Base-by-base conservation (phyloP, 2,888 invertebrate species). In the Brachypalpus laphriformis region DNA sequence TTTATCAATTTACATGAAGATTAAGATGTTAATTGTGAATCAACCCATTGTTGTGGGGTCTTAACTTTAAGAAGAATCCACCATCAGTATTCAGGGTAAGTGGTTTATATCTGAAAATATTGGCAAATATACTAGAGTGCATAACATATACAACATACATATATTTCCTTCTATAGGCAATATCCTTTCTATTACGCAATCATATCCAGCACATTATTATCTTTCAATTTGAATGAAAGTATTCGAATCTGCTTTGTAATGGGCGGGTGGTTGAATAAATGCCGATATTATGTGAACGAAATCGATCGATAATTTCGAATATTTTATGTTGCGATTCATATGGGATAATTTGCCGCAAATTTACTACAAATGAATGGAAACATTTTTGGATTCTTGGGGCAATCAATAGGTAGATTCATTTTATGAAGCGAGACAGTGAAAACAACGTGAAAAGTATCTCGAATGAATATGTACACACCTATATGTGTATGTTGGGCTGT, bases 1-100 rank as follows among this genome's bases (percentile, higher is more conserved):
- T 42, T 45, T 42, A 45, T 28, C 28, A 61, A 59, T 59, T 59
- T 59, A 42, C 59, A 59, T 16, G 4, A 7, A 16, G 61, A 61
- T 42, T 61, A 16, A 11, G 42, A 61, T 28, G 28, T 28, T 42
- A 18, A 34, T 31, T 25, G 11, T 59, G 14, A 9, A 22, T n/a
- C n/a, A 9, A 28, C 25, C 14, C 5, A 16, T 22, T 59, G 40
- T 59, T 40, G 2, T 2, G 22, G n/a, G 4, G 1, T n/a, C n/a
- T n/a, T n/a, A 7, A 8, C 9, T 34, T 31, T 5, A 40, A 25
- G 14, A 40, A 16, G 3, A 16, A 22, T 25, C 25, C 25, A 2
- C 2, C 14, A 22, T 7, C 14, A 7, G n/a, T 40, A 40, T 40
- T 40, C 40, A 14, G 40, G 1, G 14, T 28, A 28, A 54, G 54